Evolutionary conservation across 2,888 invertebrate species (phyloP).

Genomic region (Caenorhabditis sp.): DNA sequence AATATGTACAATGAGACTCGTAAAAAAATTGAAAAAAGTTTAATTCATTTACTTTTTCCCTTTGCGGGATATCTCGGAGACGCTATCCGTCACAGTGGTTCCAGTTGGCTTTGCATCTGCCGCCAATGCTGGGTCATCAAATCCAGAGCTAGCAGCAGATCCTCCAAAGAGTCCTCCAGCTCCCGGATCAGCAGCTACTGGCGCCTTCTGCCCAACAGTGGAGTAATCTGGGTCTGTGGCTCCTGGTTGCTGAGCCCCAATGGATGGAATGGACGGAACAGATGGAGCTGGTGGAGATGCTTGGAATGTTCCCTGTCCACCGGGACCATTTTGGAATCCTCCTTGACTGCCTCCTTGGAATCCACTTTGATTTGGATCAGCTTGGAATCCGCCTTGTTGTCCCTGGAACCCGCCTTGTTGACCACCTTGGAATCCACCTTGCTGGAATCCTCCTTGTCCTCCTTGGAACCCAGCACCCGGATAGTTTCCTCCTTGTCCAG

Average conservation of each 20-base stretch:
- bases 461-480: slow-evolving; percentile 32
- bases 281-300: slow-evolving; percentile 36
- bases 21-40: background rate
- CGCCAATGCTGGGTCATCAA: slow-evolving; percentile 42
- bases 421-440: background rate
- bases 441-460: slow-evolving; percentile 5
- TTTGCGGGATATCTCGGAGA: slow-evolving; percentile 28
- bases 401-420: slow-evolving; percentile 48
- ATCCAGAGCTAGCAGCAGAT: slow-evolving; percentile 36
- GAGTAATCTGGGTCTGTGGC: slow-evolving; percentile 43
- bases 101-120: slow-evolving; percentile 46
- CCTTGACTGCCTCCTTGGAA: slow-evolving; percentile 13
- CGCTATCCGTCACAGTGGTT: slow-evolving; percentile 24
- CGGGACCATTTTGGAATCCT: background rate
- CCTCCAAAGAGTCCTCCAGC: slow-evolving; percentile 40
- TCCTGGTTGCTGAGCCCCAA: slow-evolving; percentile 6
- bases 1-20: slow-evolving; percentile 38
- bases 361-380: background rate
- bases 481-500: slow-evolving; percentile 43
- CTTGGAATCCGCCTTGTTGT: slow-evolving; percentile 26
- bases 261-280: background rate
- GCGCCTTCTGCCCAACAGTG: slow-evolving; percentile 54
- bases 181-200: slow-evolving; percentile 48
- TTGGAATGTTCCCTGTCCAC: slow-evolving; percentile 15
- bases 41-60: slow-evolving; percentile 21